Conservation (phyloP, 2,797 vertebrate genomes). For the Amazona finschi region DNA sequence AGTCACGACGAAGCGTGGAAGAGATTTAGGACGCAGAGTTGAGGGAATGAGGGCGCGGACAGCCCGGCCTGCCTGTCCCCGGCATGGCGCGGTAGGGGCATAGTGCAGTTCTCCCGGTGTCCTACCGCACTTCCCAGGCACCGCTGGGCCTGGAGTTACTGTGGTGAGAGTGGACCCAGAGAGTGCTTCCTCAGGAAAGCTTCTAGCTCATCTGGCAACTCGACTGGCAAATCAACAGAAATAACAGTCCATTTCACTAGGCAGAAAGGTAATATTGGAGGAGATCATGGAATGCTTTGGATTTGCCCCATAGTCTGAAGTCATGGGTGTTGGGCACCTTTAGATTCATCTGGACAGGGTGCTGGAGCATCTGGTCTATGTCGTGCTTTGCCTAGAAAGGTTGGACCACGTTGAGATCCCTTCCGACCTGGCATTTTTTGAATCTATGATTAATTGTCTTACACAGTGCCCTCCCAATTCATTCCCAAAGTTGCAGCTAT, state of each 20-base stretch:
- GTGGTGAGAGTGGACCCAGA: fast-evolving
- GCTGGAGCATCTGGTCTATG: not conserved
- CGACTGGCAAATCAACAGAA: not conserved
- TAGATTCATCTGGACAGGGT: not conserved
- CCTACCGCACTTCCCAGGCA: not conserved
- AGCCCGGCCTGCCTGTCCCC: not conserved
- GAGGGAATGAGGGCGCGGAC: fast-evolving
- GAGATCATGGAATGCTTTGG: not conserved
- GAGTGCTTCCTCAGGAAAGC: not conserved
- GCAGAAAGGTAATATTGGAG: not conserved
- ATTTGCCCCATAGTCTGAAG: not conserved
- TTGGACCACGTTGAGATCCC: not conserved
- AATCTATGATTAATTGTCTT: not conserved
- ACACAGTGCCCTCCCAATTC: not conserved
- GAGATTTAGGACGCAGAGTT: fast-evolving
- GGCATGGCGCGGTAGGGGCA: fast-evolving
- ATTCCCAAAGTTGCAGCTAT: fast-evolving
- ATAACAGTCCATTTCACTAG: not conserved
- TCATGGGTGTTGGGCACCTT: not conserved
- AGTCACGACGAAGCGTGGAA: fast-evolving
- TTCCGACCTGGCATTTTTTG: not conserved
- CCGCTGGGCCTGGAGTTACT: fast-evolving
- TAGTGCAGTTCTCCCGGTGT: fast-evolving
- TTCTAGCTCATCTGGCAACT: fast-evolving
- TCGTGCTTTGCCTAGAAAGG: not conserved